These are phyloP conservation scores for Glyphotaelius pellucidus DNA, from an alignment of 2,888 invertebrate genomes.

Conservation along the genomic window DNA sequence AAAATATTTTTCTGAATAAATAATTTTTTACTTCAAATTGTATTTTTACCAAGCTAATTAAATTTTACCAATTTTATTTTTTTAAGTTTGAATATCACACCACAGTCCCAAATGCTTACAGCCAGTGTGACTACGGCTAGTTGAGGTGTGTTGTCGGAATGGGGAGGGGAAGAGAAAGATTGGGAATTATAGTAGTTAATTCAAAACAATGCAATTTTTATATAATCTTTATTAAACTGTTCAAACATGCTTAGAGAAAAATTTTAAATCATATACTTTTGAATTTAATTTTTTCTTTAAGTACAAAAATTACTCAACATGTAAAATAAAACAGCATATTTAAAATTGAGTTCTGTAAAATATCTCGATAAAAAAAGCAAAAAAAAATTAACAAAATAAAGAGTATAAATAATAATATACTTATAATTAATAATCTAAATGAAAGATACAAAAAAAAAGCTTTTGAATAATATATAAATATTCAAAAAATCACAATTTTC, in stretches of 20 bases:
- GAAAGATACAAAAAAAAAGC: background rate
- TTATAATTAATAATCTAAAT: background rate
- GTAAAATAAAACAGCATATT: background rate
- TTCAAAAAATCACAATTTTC: background rate
- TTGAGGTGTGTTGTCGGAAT: too few species aligned
- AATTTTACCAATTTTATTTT: background rate
- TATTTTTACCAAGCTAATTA: slow-evolving; percentile 2
- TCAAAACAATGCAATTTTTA: background rate
- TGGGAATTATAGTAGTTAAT: background rate
- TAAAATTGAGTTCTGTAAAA: background rate
- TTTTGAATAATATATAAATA: background rate
- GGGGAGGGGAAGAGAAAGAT: too few species aligned
- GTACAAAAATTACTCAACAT: background rate
- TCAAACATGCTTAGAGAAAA: background rate
- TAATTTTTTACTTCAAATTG: background rate
- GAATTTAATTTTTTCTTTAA: background rate
- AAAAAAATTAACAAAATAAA: background rate
- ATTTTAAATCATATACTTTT: background rate
- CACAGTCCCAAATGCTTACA: too few species aligned
- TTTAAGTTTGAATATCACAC: too few species aligned
- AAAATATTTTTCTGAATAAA: slow-evolving; percentile 34
- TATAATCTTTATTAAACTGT: background rate
- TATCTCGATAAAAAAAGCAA: background rate
- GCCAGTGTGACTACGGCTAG: too few species aligned
- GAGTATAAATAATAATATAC: background rate